A percentile compares a stretch with the other conserved stretches of the same genome.
These are phyloP conservation scores for Misgurnus mizolepis DNA, from an alignment of 2,113 vertebrate genomes.

Conservation along the genomic window DNA sequence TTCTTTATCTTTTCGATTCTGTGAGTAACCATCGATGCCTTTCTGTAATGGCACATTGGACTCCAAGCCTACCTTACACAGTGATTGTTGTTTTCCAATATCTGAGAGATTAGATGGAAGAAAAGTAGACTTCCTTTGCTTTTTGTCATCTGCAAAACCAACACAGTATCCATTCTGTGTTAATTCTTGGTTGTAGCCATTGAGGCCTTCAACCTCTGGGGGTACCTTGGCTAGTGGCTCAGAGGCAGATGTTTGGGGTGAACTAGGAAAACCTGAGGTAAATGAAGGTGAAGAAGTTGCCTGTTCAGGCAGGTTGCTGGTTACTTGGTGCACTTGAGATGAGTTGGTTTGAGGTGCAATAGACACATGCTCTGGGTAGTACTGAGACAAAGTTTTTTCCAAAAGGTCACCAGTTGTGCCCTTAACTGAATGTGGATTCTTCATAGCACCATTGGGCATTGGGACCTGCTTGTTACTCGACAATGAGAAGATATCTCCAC, in stretches of 20 bases:
- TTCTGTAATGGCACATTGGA: slow-evolving; percentile 70
- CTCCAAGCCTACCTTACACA: slow-evolving; percentile 64
- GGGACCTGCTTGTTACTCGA: slow-evolving; percentile 82
- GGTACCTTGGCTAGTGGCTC: slow-evolving; percentile 78
- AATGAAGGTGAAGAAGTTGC: slow-evolving; percentile 76
- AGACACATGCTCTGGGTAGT: slow-evolving; percentile 87
- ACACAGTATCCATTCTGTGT: slow-evolving; percentile 74
- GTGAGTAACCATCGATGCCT: slow-evolving; percentile 71
- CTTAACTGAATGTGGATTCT: slow-evolving; percentile 84
- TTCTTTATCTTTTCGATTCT: slow-evolving; percentile 70
- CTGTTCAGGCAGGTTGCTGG: slow-evolving; percentile 76
- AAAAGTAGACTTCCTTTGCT: slow-evolving; percentile 62
- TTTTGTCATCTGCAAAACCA: slow-evolving; percentile 68
- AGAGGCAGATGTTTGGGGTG: slow-evolving; percentile 79
- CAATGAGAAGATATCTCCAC: slow-evolving; percentile 80
- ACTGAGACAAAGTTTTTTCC: slow-evolving; percentile 88
- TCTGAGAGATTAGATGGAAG: slow-evolving; percentile 62
- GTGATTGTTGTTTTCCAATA: slow-evolving; percentile 63
- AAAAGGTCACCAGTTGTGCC: slow-evolving; percentile 82
- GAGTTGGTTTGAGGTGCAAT: slow-evolving; percentile 83
- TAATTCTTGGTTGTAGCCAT: slow-evolving; percentile 73
- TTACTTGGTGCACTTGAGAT: slow-evolving; percentile 77
- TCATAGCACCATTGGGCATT: slow-evolving; percentile 90
- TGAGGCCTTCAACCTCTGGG: slow-evolving; percentile 69
- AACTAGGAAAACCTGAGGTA: slow-evolving; percentile 89